Conservation (phyloP, 2,113 vertebrate species). For the Trichomycterus rosablanca region DNA sequence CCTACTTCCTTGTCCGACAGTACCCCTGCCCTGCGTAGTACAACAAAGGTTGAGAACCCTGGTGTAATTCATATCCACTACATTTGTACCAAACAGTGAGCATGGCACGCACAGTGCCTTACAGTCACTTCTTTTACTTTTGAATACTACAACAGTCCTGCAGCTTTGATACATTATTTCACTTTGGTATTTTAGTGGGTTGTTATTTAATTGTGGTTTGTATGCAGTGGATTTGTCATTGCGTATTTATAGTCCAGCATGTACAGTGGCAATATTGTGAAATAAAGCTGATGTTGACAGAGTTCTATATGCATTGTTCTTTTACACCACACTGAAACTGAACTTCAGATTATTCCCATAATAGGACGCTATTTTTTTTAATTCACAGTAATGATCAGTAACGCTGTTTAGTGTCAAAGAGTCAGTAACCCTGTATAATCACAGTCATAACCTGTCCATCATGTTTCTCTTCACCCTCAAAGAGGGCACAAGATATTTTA, state of each 20-base stretch:
- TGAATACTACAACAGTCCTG: constrained; percentile 12
- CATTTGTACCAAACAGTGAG: constrained; percentile 4
- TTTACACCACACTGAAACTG: neutral
- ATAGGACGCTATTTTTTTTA: neutral
- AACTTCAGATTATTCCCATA: neutral
- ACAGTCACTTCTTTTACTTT: neutral
- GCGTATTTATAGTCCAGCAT: constrained; percentile 70
- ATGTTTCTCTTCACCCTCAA: too few relatives aligned
- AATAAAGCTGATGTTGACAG: constrained; percentile 47
- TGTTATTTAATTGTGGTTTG: constrained; percentile 51
- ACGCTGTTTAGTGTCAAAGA: too few relatives aligned
- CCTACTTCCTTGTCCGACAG: neutral
- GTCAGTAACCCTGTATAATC: too few relatives aligned
- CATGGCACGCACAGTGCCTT: neutral
- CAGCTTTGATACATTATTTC: constrained; percentile 45
- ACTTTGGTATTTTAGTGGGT: constrained; percentile 51
- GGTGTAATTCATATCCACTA: constrained; percentile 23
- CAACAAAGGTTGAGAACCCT: neutral
- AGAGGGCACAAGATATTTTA: too few relatives aligned
- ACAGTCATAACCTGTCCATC: too few relatives aligned
- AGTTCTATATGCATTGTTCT: constrained; percentile 29
- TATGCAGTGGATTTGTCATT: constrained; percentile 58
- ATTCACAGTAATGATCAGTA: neutral
- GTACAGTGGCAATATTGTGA: constrained; percentile 57
- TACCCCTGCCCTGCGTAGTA: too few relatives aligned